Evolutionary conservation across 2,888 invertebrate genomes (phyloP).

Genomic region (Dolichomitus sp.): DNA sequence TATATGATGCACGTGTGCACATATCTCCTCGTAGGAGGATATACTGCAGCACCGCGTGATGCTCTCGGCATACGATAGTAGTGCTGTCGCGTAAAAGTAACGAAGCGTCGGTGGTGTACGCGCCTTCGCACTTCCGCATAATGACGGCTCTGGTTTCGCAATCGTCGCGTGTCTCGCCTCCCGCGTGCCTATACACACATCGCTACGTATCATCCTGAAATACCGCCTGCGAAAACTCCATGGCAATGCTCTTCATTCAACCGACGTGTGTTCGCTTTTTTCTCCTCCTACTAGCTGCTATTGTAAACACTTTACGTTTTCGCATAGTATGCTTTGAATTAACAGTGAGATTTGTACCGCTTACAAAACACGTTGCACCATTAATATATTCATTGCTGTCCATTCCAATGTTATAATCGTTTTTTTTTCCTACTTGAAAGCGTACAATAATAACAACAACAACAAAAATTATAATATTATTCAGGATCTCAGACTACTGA

Average conservation of each 20-base stretch:
- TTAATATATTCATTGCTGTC: slow-evolving; percentile 2
- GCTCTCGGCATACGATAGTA: slow-evolving; percentile 38
- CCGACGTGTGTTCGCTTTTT: slow-evolving; percentile 16
- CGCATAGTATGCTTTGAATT: slow-evolving; percentile 14
- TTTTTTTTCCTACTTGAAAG: background rate
- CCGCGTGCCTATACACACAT: slow-evolving; percentile 1
- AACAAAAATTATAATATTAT: too few relatives aligned
- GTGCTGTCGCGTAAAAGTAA: slow-evolving; percentile 52
- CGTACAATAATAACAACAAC: background rate
- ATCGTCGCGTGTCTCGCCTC: slow-evolving; percentile 34
- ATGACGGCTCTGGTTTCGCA: slow-evolving; percentile 56
- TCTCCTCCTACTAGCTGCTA: background rate
- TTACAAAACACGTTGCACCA: slow-evolving; percentile 5
- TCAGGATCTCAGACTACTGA: too few relatives aligned
- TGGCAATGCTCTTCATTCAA: slow-evolving; percentile 26
- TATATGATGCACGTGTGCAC: slow-evolving; percentile 19
- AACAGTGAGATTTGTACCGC: background rate
- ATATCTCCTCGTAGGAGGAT: slow-evolving; percentile 27
- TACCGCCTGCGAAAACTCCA: slow-evolving; percentile 15
- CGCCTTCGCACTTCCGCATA: slow-evolving; percentile 65
- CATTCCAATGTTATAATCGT: background rate
- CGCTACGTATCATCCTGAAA: slow-evolving; percentile 23
- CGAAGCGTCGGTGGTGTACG: slow-evolving; percentile 48
- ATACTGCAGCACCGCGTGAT: slow-evolving; percentile 16
- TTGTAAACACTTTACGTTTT: background rate